Conservation (phyloP, 2,888 invertebrate species). For the Drosophila nigricruria region DNA sequence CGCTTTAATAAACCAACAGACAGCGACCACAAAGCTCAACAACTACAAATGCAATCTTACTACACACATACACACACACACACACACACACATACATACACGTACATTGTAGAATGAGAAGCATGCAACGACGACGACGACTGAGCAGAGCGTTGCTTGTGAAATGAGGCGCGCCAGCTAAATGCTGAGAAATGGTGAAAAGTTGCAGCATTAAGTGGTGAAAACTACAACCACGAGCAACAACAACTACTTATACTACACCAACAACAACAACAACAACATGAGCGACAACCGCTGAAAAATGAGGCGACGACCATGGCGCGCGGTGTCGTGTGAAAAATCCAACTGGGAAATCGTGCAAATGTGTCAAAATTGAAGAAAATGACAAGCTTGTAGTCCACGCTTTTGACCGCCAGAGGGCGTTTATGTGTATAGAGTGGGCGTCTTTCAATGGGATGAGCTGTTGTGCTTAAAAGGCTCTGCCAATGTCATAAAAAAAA, state of each 20-base stretch:
- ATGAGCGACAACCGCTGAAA: conserved; percentile 48
- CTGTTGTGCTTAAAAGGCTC: conserved; percentile 2
- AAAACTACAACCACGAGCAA: conserved; percentile 46
- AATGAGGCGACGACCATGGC: conserved; percentile 56
- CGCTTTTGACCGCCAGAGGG: conserved; percentile 33
- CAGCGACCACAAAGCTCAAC: conserved; percentile 58
- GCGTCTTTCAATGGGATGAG: conserved; percentile 23
- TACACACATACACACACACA: conserved; percentile 19
- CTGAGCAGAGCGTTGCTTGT: conserved; percentile 34
- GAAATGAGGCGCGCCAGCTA: conserved; percentile 63
- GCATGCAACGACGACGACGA: conserved; percentile 47
- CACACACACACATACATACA: conserved; percentile 11
- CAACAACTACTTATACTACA: conserved; percentile 26
- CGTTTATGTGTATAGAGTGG: conserved; percentile 27
- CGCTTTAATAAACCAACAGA: conserved; percentile 62
- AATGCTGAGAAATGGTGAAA: conserved; percentile 72
- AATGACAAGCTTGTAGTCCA: conserved; percentile 28
- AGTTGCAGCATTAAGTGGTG: conserved; percentile 69
- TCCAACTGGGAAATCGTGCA: conserved; percentile 69
- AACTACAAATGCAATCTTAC: conserved; percentile 33
- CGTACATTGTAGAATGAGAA: conserved; percentile 64
- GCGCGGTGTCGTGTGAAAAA: conserved; percentile 60
- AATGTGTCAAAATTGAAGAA: conserved; percentile 75
- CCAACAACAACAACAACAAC: conserved; percentile 34
- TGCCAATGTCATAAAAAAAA: conserved; percentile 58